These are phyloP conservation scores for Aradus depressus DNA, from an alignment of 2,888 invertebrate species.

Conservation along the genomic window DNA sequence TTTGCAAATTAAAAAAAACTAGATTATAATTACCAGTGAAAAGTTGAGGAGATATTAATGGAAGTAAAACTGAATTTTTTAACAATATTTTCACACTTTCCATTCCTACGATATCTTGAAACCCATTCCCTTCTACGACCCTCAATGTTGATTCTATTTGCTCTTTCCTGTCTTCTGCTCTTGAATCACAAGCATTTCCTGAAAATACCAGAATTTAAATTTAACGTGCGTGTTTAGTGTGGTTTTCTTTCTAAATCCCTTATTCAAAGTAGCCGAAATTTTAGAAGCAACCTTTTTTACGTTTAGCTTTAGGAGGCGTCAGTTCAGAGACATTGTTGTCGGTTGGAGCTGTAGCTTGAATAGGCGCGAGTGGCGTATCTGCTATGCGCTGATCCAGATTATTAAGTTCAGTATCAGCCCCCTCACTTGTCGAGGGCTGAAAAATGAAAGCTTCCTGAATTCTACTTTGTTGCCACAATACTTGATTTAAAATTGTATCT, in stretches of 20 bases:
- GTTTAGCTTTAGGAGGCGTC: too few species aligned
- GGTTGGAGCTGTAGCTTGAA: too few species aligned
- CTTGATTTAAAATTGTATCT: constrained; percentile 8
- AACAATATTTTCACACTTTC: constrained; percentile 17
- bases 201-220: too few species aligned
- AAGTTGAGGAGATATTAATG: constrained; percentile 15
- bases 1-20: constrained; percentile 1
- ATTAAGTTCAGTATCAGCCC: too few species aligned
- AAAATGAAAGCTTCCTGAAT: constrained; percentile 3
- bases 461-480: constrained; percentile 12
- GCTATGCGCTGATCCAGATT: too few species aligned
- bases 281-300: too few species aligned
- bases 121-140: constrained; percentile 5
- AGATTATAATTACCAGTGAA: constrained; percentile 12
- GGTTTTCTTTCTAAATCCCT: too few species aligned
- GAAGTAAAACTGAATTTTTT: constrained; percentile 18
- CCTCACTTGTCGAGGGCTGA: neutral
- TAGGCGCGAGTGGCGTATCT: too few species aligned
- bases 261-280: too few species aligned
- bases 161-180: constrained; percentile 1
- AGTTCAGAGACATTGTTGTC: too few species aligned
- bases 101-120: constrained; percentile 19
- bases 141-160: neutral
- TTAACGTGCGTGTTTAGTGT: too few species aligned
- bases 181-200: neutral